Conservation (phyloP, 2,797 vertebrate genomes). For the Tachyglossus aculeatus region DNA sequence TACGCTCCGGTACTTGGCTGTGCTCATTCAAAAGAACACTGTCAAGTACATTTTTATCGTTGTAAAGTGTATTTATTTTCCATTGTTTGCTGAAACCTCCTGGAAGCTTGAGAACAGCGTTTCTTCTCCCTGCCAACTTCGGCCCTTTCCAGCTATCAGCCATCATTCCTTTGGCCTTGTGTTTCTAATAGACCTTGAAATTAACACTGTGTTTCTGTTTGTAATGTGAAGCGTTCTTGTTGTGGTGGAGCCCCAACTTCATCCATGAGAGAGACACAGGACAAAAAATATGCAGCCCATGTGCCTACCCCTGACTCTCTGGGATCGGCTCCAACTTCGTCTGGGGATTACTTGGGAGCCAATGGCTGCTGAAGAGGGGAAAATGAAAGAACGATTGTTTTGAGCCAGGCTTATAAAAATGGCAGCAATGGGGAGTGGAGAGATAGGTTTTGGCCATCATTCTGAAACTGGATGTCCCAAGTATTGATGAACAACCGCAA, state of each 20-base stretch:
- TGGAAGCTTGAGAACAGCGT: slow-evolving; percentile 60
- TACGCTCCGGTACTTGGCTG: slow-evolving; percentile 46
- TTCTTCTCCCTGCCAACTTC: slow-evolving; percentile 64
- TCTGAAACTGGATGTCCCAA: slow-evolving; percentile 15
- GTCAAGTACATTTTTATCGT: slow-evolving; percentile 61
- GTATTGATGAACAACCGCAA: no score
- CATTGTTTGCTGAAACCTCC: slow-evolving; percentile 62
- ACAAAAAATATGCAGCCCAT: slow-evolving; percentile 38
- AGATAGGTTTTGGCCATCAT: background rate
- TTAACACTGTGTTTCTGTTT: slow-evolving; percentile 57
- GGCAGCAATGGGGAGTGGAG: background rate
- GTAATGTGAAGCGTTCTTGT: background rate
- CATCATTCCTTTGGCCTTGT: slow-evolving; percentile 24
- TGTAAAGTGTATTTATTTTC: slow-evolving; percentile 63
- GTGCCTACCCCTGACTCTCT: slow-evolving; percentile 27
- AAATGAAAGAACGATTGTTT: slow-evolving; percentile 10
- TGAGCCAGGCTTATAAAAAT: background rate
- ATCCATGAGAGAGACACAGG: slow-evolving; percentile 49
- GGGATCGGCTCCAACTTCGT: background rate
- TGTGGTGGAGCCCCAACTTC: slow-evolving; percentile 8
- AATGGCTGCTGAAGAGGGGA: slow-evolving; percentile 3
- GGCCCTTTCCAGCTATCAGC: slow-evolving; percentile 38
- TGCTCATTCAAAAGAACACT: slow-evolving; percentile 65
- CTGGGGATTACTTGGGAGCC: background rate
- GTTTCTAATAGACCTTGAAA: slow-evolving; percentile 71